Evolutionary conservation across 2,797 vertebrate species (phyloP), one percentile per base, ranked within the genome.

Genomic region (Melopsittacus undulatus): DNA sequence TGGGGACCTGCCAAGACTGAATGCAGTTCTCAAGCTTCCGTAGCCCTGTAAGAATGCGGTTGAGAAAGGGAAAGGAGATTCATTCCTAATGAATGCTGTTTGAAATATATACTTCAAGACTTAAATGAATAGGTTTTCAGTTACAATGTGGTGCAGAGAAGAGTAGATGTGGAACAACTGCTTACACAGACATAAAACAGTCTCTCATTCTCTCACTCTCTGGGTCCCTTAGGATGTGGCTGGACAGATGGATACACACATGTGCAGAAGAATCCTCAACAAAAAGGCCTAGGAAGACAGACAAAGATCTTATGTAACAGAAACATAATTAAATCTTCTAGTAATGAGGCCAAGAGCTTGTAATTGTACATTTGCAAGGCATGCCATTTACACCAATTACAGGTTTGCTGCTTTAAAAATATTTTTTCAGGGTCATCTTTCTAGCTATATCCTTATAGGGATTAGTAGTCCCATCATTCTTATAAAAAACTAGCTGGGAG

Each of bases 191-290:
- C 82, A 74, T 92, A 96, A 95, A 92, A 87, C 87, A 97, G 82
- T 19, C 64, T 96, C 73, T 95, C 54, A 74, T 56, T 93, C 87
- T 87, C 92, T 94, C 79, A 93, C 52, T 92, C 85, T 27, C 87
- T 94, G 92, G 97, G 97, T 97, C 97, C 97, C 97, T 96, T 97
- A 97, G 97, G 97, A 97, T 97, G 93, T 89, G 4, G 87, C 87
- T 97, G 97, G 96, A 84, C 97, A 96, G 96, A 97, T 97, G 97
- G 96, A 97, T 97, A 63, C 62, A 96, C 67, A 90, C 74, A 96
- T 94, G 79, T 87, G 69, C 74, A 88, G 79, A 95, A 79, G 78
- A 95, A 88, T 87, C 85, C 57, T 93, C 68, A 52, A 87, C 13
- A 69, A 49, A 84, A 87, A 79, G 5, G 13, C 30, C 68, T 74